Conservation (phyloP, 2,113 vertebrate genomes). For the Hirundichthys speculiger region DNA sequence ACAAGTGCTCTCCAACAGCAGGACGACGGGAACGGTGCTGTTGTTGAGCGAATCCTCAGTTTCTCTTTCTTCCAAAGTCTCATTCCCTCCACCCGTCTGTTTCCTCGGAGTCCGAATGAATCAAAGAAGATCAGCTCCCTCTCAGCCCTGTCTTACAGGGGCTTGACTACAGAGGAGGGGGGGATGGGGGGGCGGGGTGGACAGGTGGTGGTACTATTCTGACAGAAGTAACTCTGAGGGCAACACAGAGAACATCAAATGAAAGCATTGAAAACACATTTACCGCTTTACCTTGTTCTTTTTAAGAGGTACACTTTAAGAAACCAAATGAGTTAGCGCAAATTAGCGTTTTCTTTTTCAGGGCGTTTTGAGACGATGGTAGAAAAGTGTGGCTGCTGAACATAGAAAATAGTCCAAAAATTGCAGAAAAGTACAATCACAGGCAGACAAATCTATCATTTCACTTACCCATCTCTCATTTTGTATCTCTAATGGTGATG, state of each 20-base stretch:
- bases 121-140: conserved; percentile 68
- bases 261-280: conserved; percentile 32
- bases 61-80: conserved; percentile 23
- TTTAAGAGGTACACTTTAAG: not conserved
- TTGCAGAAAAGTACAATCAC: too few relatives aligned
- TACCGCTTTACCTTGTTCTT: not conserved
- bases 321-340: conserved; percentile 10
- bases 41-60: conserved; percentile 39
- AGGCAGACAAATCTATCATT: too few relatives aligned
- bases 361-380: not conserved
- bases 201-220: conserved; percentile 32
- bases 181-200: conserved; percentile 21
- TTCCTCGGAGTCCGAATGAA: conserved; percentile 61
- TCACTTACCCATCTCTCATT: too few relatives aligned
- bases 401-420: too few relatives aligned
- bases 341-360: not conserved
- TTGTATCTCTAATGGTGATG: too few relatives aligned
- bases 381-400: too few relatives aligned
- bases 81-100: conserved; percentile 21
- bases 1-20: conserved; percentile 40
- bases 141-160: conserved; percentile 62
- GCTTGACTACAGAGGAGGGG: conserved; percentile 62
- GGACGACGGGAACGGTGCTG: conserved; percentile 43
- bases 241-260: conserved; percentile 30
- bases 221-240: conserved; percentile 63